phyloP scores from a whole-genome alignment of 2,888 invertebrate genomes.

The Ametastegia equiseti region DNA sequence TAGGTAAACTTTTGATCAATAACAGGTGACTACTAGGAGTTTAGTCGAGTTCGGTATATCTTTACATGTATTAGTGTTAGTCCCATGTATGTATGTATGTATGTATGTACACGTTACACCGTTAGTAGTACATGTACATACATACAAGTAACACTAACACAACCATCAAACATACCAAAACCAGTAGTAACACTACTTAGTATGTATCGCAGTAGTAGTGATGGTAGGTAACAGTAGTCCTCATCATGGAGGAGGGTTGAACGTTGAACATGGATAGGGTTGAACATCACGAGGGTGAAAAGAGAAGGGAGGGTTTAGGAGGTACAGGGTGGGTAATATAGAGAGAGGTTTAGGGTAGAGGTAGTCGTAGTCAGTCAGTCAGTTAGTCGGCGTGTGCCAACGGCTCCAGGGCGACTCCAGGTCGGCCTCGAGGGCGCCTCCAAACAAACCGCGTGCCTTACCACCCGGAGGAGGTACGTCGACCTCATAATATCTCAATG shows the following conservation, averaged over 20 bases:
- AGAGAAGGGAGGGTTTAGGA: conserved; percentile 47
- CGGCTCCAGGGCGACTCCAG: conserved; percentile 55
- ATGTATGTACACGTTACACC: too few species aligned
- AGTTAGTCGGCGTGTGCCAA: conserved; percentile 70
- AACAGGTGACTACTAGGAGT: conserved; percentile 69
- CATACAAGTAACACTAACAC: conserved; percentile 7
- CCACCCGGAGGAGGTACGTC: conserved; percentile 31
- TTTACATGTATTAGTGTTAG: background rate
- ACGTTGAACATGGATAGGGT: conserved; percentile 47
- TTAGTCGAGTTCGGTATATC: conserved; percentile 53
- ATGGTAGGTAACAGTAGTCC: conserved; percentile 36
- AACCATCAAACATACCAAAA: conserved; percentile 4
- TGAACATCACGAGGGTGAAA: conserved; percentile 43
- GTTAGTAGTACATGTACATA: too few species aligned
- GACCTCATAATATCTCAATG: conserved; percentile 10
- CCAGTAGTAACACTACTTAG: background rate
- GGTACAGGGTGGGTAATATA: conserved; percentile 45
- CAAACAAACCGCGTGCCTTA: conserved; percentile 28
- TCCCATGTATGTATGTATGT: too few species aligned
- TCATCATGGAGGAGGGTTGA: conserved; percentile 49
- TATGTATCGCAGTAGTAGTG: background rate
- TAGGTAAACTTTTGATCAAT: conserved; percentile 76
- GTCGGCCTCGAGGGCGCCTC: conserved; percentile 21
- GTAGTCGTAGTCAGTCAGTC: conserved; percentile 52
- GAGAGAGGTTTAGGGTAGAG: conserved; percentile 51